Evolutionary conservation across 2,888 invertebrate species (phyloP).

Genomic region (Phanerotoma sp.): DNA sequence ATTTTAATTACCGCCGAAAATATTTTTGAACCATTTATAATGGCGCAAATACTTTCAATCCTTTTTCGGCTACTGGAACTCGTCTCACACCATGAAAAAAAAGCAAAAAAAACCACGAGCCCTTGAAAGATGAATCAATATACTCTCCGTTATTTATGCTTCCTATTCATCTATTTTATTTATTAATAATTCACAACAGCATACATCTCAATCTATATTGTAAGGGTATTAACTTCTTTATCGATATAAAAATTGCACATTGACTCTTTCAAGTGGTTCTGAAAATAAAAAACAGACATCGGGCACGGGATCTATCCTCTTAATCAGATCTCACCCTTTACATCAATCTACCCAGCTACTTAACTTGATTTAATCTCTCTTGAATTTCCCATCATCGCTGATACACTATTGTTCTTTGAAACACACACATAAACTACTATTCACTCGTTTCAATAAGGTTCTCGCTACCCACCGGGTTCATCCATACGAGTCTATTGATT

Average conservation of each 20-base stretch:
- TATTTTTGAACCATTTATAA: no score
- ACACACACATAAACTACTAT: background rate
- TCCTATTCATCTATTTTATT: no score
- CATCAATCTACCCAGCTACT: constrained; percentile 1
- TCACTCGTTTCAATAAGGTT: background rate
- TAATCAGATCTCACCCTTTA: no score
- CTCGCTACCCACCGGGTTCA: background rate
- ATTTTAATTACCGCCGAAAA: no score
- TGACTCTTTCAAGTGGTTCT: background rate
- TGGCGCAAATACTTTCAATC: no score
- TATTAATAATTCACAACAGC: no score
- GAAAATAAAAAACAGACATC: no score
- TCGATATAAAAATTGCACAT: background rate
- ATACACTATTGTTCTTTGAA: constrained; percentile 2
- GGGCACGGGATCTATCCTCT: no score
- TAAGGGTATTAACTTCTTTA: background rate
- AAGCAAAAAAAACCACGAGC: constrained; percentile 5
- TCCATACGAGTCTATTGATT: background rate
- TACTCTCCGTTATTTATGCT: no score
- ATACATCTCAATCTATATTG: no score
- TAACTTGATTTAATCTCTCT: constrained; percentile 22
- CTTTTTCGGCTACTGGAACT: no score
- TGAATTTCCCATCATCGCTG: constrained; percentile 1
- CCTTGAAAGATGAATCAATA: background rate
- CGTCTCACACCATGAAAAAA: no score